Evolutionary conservation across 2,797 vertebrate genomes (phyloP).

Genomic region (Craterocephalus amniculus): DNA sequence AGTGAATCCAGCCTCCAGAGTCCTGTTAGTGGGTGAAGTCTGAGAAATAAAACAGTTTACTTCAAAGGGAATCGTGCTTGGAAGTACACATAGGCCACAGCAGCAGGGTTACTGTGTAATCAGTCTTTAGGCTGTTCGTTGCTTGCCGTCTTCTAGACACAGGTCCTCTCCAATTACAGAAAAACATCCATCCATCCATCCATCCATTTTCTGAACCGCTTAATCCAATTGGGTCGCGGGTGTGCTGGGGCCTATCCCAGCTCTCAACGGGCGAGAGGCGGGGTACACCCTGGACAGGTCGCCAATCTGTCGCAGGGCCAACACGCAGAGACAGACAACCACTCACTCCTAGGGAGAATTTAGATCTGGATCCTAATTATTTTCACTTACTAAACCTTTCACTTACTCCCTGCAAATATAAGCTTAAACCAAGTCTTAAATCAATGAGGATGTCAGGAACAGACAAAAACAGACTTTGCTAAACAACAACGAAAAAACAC

Average conservation of each 20-base stretch:
- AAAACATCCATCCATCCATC: no score
- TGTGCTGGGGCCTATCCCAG: no score
- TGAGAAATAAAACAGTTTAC: constrained; percentile 41
- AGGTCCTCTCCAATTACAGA: neutral
- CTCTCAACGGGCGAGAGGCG: no score
- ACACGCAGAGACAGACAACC: no score
- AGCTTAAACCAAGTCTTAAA: neutral
- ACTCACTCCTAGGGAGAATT: no score
- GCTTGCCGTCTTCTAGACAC: neutral
- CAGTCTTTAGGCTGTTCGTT: constrained; percentile 8
- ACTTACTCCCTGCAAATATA: neutral
- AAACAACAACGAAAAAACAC: neutral
- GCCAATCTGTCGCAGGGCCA: no score
- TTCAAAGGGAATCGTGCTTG: constrained; percentile 13
- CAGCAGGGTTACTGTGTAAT: neutral
- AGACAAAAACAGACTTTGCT: neutral
- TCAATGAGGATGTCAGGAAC: neutral
- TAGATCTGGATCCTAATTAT: neutral
- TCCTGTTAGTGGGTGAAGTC: constrained; percentile 33
- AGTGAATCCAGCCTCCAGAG: constrained; percentile 37
- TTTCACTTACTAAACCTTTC: neutral
- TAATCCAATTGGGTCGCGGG: no score
- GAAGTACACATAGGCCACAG: constrained; percentile 1
- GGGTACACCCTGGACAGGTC: no score
- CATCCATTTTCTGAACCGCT: no score